These are phyloP conservation scores for Chymomyza amoena DNA, from an alignment of 2,888 invertebrate genomes.

Conservation along the genomic window DNA sequence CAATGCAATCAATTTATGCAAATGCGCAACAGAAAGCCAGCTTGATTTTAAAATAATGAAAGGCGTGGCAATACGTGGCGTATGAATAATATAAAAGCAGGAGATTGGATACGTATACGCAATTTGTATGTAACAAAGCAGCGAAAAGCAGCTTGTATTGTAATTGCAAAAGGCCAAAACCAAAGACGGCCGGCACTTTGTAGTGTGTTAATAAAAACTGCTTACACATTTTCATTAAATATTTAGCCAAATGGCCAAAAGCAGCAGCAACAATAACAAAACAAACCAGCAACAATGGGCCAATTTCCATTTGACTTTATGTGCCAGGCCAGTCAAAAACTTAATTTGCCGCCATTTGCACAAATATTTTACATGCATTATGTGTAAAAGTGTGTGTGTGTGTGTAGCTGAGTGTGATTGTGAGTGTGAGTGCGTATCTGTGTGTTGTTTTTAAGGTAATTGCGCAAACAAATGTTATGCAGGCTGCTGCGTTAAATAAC, in stretches of 20 bases:
- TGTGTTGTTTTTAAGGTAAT: conserved; percentile 34
- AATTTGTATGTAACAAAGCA: background rate
- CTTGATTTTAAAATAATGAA: conserved; percentile 63
- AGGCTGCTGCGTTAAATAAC: background rate
- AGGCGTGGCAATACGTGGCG: conserved; percentile 33
- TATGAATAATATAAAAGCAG: conserved; percentile 10
- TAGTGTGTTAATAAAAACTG: conserved; percentile 3
- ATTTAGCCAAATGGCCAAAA: conserved; percentile 57
- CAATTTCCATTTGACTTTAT: conserved; percentile 8
- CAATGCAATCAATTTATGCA: conserved; percentile 66
- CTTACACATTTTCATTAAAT: conserved; percentile 65
- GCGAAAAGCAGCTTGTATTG: background rate
- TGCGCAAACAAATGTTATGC: conserved; percentile 48
- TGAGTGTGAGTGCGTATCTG: background rate
- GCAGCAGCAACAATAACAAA: background rate
- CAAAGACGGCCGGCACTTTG: background rate
- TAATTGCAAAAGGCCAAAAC: background rate
- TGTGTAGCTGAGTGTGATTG: no score
- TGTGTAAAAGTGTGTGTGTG: background rate
- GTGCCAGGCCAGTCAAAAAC: conserved; percentile 40
- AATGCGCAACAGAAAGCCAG: conserved; percentile 41
- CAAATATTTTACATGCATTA: conserved; percentile 21
- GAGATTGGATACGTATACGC: conserved; percentile 13
- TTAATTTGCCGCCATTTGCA: conserved; percentile 62
- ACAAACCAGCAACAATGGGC: conserved; percentile 11